Evolutionary conservation across 2,113 vertebrate species (phyloP).

Genomic region (Australoheros scitulus): DNA sequence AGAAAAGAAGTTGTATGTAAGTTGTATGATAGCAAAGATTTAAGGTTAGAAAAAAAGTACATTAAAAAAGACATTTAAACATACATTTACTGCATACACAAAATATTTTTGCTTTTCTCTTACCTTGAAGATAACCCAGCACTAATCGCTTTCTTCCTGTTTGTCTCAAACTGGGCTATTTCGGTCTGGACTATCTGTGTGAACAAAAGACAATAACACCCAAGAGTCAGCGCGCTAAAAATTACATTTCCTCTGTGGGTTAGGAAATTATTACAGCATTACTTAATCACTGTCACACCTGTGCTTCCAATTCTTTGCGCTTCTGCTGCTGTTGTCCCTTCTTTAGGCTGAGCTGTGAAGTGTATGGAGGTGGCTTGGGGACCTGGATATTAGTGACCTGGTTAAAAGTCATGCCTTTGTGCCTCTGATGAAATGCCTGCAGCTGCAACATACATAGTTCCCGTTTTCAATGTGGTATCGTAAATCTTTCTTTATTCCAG

Average conservation of each 20-base stretch:
- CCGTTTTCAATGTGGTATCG: not conserved
- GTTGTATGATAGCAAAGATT: not conserved
- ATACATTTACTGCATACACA: not conserved
- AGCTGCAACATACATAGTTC: constrained; percentile 70
- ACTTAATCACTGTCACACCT: constrained; percentile 73
- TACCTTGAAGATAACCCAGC: constrained; percentile 61
- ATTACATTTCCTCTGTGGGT: not conserved
- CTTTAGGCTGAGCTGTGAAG: constrained; percentile 73
- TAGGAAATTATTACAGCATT: not conserved
- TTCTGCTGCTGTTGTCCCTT: constrained; percentile 63
- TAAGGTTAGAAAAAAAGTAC: not conserved
- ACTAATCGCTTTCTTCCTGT: constrained; percentile 70
- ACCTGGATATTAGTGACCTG: constrained; percentile 79
- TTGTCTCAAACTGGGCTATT: constrained; percentile 87
- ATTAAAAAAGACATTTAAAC: not conserved
- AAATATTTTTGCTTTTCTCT: not conserved
- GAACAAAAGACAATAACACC: constrained; percentile 19
- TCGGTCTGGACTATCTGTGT: constrained; percentile 83
- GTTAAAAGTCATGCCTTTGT: constrained; percentile 81
- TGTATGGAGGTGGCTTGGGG: constrained; percentile 79
- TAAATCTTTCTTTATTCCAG: not conserved
- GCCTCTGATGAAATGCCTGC: constrained; percentile 69
- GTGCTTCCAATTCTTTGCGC: constrained; percentile 81
- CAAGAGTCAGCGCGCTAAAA: not conserved
- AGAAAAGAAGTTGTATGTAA: not conserved